phyloP scores from a whole-genome alignment of 2,888 invertebrate species.

The Hypena proboscidalis region DNA sequence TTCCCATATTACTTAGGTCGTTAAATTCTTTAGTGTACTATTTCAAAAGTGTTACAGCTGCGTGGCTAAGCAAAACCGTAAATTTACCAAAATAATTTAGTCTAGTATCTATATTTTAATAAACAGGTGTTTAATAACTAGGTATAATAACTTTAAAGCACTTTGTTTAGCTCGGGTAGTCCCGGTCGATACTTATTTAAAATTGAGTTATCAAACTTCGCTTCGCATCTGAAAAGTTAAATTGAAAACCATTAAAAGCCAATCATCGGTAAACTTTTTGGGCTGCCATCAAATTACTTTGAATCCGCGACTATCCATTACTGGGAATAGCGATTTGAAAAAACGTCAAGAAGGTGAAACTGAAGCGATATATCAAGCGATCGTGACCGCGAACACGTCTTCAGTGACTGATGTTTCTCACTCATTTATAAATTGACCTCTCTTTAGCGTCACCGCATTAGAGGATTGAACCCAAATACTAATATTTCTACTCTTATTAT shows the following conservation, averaged over 20 bases:
- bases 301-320: slow-evolving; percentile 68
- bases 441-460: slow-evolving; percentile 57
- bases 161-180: slow-evolving; percentile 19
- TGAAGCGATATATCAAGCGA: slow-evolving; percentile 67
- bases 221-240: slow-evolving; percentile 69
- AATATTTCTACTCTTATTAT: slow-evolving; percentile 30
- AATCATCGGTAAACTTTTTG: slow-evolving; percentile 64
- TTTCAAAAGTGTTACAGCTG: no score
- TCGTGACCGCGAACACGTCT: slow-evolving; percentile 58
- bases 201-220: slow-evolving; percentile 66
- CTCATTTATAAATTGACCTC: slow-evolving; percentile 79
- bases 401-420: slow-evolving; percentile 68
- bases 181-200: slow-evolving; percentile 49
- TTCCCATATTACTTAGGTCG: no score
- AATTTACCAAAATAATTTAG: no score
- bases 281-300: slow-evolving; percentile 60
- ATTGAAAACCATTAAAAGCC: slow-evolving; percentile 74
- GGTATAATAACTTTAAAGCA: slow-evolving; percentile 15
- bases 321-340: slow-evolving; percentile 67
- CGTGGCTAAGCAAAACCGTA: no score
- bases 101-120: no score
- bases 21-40: no score
- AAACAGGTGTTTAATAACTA: background rate
- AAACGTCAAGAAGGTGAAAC: slow-evolving; percentile 73
- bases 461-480: slow-evolving; percentile 51